Evolutionary conservation across 2,797 vertebrate species (phyloP).

Genomic region (Thalassophryne amazonica): DNA sequence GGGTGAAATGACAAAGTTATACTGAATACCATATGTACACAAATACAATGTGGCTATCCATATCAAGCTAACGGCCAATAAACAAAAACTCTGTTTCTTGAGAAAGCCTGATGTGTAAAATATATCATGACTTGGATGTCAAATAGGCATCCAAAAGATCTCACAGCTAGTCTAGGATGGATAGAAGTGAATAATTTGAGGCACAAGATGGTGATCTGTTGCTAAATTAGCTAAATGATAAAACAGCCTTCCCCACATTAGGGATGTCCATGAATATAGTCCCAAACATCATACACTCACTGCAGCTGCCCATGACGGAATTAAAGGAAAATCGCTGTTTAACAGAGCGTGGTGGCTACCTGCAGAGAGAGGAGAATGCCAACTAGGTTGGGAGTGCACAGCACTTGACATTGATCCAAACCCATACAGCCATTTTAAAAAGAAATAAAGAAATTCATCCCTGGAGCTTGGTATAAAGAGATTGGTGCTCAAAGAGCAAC

Average conservation of each 20-base stretch:
- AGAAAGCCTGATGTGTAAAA: constrained; percentile 85
- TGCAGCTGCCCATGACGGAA: constrained; percentile 39
- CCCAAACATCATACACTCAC: constrained; percentile 54
- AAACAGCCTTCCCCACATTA: constrained; percentile 61
- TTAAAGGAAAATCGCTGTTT: constrained; percentile 61
- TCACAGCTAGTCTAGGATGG: constrained; percentile 59
- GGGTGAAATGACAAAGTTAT: too few relatives aligned
- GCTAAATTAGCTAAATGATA: constrained; percentile 51
- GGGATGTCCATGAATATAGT: constrained; percentile 66
- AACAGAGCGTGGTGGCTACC: constrained; percentile 74
- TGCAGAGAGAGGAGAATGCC: constrained; percentile 76
- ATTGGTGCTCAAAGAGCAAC: constrained; percentile 75
- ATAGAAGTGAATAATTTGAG: constrained; percentile 72
- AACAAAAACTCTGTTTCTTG: constrained; percentile 84
- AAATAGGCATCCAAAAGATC: constrained; percentile 90
- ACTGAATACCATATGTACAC: constrained; percentile 3
- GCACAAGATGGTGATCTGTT: constrained; percentile 50
- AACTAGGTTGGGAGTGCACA: constrained; percentile 60
- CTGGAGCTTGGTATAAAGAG: constrained; percentile 80
- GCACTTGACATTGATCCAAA: constrained; percentile 19
- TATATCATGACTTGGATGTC: constrained; percentile 83
- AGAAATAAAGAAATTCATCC: constrained; percentile 75
- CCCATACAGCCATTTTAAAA: constrained; percentile 27
- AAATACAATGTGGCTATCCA: constrained; percentile 37
- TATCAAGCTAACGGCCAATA: constrained; percentile 68